Evolutionary conservation across 2,113 vertebrate genomes (phyloP).

Genomic region (Diadophis punctatus): DNA sequence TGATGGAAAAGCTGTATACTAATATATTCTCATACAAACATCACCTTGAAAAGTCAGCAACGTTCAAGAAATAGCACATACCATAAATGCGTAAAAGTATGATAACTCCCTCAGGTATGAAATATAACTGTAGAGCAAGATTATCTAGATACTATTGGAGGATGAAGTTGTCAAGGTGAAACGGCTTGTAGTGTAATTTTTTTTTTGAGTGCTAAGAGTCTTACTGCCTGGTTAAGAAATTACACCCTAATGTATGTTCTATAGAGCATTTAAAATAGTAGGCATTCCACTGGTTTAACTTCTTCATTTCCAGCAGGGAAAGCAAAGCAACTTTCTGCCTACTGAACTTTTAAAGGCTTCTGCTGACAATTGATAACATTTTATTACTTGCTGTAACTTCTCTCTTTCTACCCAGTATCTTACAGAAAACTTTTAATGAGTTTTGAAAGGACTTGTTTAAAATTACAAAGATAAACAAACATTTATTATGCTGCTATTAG

Average conservation of each 20-base stretch:
- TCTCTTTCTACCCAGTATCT: slow-evolving; percentile 45
- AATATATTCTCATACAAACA: neutral
- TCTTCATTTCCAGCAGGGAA: slow-evolving; percentile 15
- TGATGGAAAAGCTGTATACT: neutral
- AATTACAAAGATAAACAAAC: slow-evolving; percentile 15
- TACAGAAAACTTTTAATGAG: slow-evolving; percentile 45
- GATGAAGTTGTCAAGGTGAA: neutral
- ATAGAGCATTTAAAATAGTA: neutral
- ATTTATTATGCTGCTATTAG: neutral
- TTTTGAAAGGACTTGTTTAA: slow-evolving; percentile 45
- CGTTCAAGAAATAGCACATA: neutral
- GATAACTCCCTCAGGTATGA: neutral
- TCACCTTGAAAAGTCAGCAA: neutral
- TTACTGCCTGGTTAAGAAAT: neutral
- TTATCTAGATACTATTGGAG: neutral
- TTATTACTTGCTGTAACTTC: slow-evolving; percentile 45
- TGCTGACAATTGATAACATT: slow-evolving; percentile 47
- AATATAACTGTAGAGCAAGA: neutral
- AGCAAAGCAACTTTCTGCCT: neutral
- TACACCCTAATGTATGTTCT: neutral
- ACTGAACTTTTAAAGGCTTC: slow-evolving; percentile 12
- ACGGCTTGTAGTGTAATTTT: neutral
- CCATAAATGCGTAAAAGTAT: neutral
- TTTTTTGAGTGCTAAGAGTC: neutral
- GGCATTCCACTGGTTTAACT: neutral